phyloP scores from a whole-genome alignment of 1,140 invertebrate species.

The Dermatophagoides farinae region DNA sequence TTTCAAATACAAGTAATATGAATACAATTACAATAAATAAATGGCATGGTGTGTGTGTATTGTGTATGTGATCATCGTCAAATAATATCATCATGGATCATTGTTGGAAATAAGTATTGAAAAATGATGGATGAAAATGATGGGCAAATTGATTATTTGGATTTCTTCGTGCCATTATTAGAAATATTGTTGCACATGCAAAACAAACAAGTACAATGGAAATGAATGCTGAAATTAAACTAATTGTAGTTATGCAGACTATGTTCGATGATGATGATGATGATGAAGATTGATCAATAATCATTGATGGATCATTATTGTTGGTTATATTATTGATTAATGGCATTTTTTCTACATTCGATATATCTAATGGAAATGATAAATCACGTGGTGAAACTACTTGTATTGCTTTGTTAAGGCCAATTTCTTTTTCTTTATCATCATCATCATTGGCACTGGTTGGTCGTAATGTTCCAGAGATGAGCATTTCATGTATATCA shows the following conservation, averaged over 20 bases:
- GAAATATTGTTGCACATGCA: no score
- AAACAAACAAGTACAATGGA: no score
- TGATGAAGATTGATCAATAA: background rate
- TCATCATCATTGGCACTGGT: background rate
- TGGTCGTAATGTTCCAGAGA: background rate
- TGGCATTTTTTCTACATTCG: background rate
- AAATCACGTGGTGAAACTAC: conserved; percentile 67
- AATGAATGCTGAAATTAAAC: no score
- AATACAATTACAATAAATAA: background rate
- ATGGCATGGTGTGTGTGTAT: no score
- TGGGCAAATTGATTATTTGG: background rate
- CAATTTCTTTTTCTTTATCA: conserved; percentile 16
- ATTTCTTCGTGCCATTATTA: no score
- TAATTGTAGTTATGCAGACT: background rate
- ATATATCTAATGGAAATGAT: conserved; percentile 45
- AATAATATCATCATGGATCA: background rate
- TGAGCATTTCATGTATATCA: conserved; percentile 11
- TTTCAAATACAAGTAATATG: background rate
- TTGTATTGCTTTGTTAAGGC: conserved; percentile 26
- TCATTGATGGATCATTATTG: background rate
- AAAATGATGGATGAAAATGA: background rate
- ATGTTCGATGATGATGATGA: background rate
- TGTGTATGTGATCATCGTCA: background rate
- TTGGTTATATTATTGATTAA: background rate
- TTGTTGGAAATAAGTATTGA: background rate